Evolutionary conservation across 2,888 invertebrate species (phyloP).

Genomic region (Corythucha ciliata): DNA sequence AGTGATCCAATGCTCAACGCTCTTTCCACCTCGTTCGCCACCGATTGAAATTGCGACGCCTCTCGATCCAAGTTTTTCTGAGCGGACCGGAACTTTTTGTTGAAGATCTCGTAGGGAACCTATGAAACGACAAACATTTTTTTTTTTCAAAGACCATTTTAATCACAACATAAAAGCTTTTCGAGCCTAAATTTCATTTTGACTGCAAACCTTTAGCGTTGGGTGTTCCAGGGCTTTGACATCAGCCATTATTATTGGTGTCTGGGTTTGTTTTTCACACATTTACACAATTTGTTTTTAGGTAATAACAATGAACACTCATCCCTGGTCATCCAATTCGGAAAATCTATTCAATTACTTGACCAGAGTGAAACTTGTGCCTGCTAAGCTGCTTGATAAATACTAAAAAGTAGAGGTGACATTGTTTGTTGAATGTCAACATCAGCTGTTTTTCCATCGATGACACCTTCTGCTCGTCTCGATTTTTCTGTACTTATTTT

Average conservation of each 20-base stretch:
- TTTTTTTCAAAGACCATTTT: neutral
- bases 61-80: conserved; percentile 92
- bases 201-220: conserved; percentile 69
- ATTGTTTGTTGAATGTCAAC: no score
- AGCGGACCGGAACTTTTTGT: conserved; percentile 91
- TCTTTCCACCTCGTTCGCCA: conserved; percentile 68
- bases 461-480: no score
- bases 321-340: no score
- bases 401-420: no score
- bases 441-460: no score
- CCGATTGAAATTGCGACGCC: conserved; percentile 75
- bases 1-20: conserved; percentile 52
- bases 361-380: no score
- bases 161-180: neutral
- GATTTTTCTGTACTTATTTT: no score
- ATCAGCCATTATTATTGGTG: conserved; percentile 67
- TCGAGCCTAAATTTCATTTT: neutral
- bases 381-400: no score
- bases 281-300: no score
- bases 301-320: no score
- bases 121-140: conserved; percentile 40
- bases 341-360: no score
- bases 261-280: no score
- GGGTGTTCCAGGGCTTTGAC: conserved; percentile 91
- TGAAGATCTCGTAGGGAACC: conserved; percentile 96